Evolutionary conservation across 2,888 invertebrate species (phyloP), one percentile per base, ranked within the genome.

Genomic region (Corbicula japonica): DNA sequence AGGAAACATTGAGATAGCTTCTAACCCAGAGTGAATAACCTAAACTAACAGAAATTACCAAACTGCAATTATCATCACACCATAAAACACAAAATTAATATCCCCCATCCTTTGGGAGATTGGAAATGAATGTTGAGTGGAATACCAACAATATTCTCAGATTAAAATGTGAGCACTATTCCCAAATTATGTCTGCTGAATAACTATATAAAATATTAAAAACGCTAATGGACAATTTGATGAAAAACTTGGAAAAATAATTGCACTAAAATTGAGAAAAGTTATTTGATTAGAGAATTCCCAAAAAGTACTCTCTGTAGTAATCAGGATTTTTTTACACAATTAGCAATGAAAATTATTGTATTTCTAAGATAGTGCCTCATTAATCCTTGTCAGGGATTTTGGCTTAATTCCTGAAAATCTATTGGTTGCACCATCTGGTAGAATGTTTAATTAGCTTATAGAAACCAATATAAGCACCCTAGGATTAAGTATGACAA

Each of bases 71-170:
- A 76, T 76, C 62, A 69, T 60, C 76, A 76, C 76, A 63, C 69
- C 70, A 76, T 76, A 76, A 76, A 76, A 63, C 63, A 76, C 76
- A 76, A 69, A 76, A 63, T 70, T 70, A 66, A 70, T 70, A 70
- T 69, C 76, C 76, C 58, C 63, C 15, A 35, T 46, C 70, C 76
- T 70, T 76, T 28, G 28, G 76, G 76, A 70, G 70, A 28, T 41
- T 52, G 44, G 23, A 23, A 63, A 72, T 54, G 62, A 62, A 72
- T 62, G 71, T 54, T 52, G 71, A 62, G 62, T 35, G 26, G 46
- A 61, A 62, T 50, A n/a, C 54, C 34, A 54, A 60, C 76, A 61
- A 61, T 76, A 56, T 48, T 60, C 46, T 62, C 60, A 56, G 76
- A 76, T 76, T 76, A 76, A 76, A 76, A 76, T 69, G 62, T 70